Percentiles rank a stretch among this genome's conserved stretches.
Conservation (phyloP, 2,888 invertebrate genomes). For the Camponotus fellah region DNA sequence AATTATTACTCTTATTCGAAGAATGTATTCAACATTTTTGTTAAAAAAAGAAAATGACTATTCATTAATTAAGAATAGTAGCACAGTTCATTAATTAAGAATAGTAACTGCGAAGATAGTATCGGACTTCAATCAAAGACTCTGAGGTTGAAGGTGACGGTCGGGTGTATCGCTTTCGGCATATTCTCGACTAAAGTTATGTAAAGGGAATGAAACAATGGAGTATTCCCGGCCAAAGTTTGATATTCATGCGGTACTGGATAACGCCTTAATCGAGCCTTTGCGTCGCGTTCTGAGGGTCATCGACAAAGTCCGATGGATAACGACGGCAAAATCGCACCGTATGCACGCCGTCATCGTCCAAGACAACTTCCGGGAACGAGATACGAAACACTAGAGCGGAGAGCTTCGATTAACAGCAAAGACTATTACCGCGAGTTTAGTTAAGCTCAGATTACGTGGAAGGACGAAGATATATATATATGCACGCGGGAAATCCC, state of each 20-base stretch:
- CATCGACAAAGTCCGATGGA: conserved; percentile 38
- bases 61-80: not conserved
- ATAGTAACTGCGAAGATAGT: not conserved
- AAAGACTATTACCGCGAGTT: conserved; percentile 54
- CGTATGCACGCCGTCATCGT: conserved; percentile 29
- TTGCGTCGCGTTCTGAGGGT: conserved; percentile 33
- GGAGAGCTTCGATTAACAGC: conserved; percentile 44
- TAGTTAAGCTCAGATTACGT: conserved; percentile 54
- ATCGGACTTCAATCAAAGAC: conserved; percentile 8
- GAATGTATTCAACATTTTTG: not conserved
- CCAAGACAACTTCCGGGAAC: conserved; percentile 28
- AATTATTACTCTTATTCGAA: not conserved
- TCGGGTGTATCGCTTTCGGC: conserved; percentile 1
- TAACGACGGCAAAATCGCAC: conserved; percentile 45
- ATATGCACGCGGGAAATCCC: conserved; percentile 25
- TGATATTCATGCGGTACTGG: conserved; percentile 51
- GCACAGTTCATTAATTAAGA: not conserved
- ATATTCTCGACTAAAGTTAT: conserved; percentile 33
- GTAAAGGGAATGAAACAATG: conserved; percentile 29
- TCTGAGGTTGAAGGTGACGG: conserved; percentile 16
- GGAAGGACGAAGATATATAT: conserved; percentile 31
- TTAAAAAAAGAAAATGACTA: not conserved
- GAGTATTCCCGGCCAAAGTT: conserved; percentile 25
- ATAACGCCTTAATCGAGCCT: conserved; percentile 52
- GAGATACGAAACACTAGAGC: conserved; percentile 18